Conservation (phyloP, 2,888 invertebrate species). For the Artemia sinica region DNA sequence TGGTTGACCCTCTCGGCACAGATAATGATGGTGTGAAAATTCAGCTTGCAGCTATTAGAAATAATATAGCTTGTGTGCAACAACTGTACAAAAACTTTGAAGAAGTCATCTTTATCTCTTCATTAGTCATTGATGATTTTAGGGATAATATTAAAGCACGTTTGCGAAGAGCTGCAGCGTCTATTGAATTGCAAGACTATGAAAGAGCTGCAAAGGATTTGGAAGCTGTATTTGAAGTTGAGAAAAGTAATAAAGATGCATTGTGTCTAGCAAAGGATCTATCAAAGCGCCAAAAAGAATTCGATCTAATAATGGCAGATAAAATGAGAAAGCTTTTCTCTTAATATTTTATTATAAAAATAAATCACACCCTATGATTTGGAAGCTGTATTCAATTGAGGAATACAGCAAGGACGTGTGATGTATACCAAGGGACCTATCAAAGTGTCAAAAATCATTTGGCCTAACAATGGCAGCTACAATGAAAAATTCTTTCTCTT, state of each 20-base stretch:
- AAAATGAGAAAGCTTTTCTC: background rate
- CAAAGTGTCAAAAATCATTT: too few species aligned
- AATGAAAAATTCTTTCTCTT: too few species aligned
- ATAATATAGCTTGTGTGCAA: slow-evolving; percentile 4
- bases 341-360: background rate
- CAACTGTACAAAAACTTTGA: background rate
- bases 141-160: background rate
- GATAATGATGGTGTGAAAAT: background rate
- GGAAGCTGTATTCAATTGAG: too few species aligned
- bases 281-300: slow-evolving; percentile 3
- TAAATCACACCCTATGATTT: background rate
- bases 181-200: background rate
- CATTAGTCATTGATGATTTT: background rate
- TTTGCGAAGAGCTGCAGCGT: slow-evolving; percentile 4
- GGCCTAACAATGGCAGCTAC: too few species aligned
- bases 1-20: background rate
- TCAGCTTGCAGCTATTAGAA: background rate
- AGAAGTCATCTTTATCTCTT: background rate
- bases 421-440: too few species aligned
- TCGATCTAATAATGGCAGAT: background rate
- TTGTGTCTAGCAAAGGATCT: background rate
- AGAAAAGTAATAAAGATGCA: background rate
- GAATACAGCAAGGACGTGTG: too few species aligned
- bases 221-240: background rate
- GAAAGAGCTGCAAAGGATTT: slow-evolving; percentile 8